Percentiles rank a stretch among this genome's conserved stretches.
phyloP scores from a whole-genome alignment of 2,888 invertebrate species.

The Magallana nippona region DNA sequence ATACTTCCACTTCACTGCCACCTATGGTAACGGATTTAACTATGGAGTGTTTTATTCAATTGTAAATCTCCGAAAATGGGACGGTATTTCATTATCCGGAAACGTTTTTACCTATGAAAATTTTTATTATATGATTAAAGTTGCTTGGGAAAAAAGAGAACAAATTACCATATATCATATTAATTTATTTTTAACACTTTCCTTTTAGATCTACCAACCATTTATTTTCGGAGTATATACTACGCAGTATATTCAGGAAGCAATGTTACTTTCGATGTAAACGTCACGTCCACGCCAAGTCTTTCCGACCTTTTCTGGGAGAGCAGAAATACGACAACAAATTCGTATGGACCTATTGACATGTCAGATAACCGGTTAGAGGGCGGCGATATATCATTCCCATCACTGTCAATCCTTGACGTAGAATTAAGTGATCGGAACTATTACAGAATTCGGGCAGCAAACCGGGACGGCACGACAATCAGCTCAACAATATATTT shows the following conservation, averaged over 20 bases:
- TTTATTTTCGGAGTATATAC: background rate
- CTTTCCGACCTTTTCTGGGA: background rate
- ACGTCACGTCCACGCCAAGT: background rate
- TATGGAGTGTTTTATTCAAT: too few species aligned
- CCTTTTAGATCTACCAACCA: background rate
- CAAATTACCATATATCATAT: too few species aligned
- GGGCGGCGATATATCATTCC: background rate
- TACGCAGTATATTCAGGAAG: background rate
- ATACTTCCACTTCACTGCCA: too few species aligned
- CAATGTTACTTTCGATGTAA: background rate
- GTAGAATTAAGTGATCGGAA: background rate
- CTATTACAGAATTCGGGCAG: background rate
- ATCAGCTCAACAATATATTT: background rate
- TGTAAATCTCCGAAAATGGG: too few species aligned
- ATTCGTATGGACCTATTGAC: background rate
- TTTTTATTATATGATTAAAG: too few species aligned
- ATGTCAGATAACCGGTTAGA: background rate
- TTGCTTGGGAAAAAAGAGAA: too few species aligned
- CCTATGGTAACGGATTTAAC: background rate
- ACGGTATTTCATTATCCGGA: too few species aligned
- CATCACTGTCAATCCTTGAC: background rate
- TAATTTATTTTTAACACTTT: background rate
- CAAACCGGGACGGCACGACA: background rate
- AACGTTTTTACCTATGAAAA: too few species aligned
- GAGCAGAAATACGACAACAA: background rate